phyloP scores from a whole-genome alignment of 2,888 invertebrate species.

The Temnothorax ravouxi region DNA sequence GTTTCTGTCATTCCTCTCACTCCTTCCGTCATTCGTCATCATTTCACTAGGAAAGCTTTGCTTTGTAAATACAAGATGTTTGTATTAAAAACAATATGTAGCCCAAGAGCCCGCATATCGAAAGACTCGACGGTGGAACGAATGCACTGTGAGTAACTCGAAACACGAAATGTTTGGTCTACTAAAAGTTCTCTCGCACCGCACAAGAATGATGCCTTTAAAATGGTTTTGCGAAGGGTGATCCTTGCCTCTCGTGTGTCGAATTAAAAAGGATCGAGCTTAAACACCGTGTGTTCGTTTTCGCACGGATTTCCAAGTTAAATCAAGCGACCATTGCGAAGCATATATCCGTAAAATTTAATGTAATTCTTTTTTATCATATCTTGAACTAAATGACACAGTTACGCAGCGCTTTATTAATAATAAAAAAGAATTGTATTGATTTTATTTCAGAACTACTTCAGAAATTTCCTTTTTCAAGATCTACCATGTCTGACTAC shows the following conservation, averaged over 20 bases:
- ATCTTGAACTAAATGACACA: neutral
- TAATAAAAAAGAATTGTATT: neutral
- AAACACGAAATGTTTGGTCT: constrained; percentile 82
- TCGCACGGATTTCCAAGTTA: constrained; percentile 74
- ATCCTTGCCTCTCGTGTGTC: constrained; percentile 54
- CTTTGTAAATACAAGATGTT: constrained; percentile 70
- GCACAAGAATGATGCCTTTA: constrained; percentile 69
- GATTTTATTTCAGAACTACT: neutral
- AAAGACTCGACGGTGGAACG: constrained; percentile 35
- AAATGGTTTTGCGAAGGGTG: constrained; percentile 71
- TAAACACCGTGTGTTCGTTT: constrained; percentile 75
- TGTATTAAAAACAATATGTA: constrained; percentile 73
- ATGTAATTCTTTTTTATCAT: constrained; percentile 1
- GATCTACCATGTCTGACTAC: neutral
- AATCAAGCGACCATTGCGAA: constrained; percentile 54
- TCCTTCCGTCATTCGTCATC: constrained; percentile 52
- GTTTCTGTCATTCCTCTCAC: constrained; percentile 44
- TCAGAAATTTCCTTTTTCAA: neutral
- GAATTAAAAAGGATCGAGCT: constrained; percentile 73
- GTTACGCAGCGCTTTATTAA: neutral
- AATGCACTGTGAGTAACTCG: constrained; percentile 74
- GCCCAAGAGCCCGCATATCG: constrained; percentile 72
- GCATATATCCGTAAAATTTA: neutral
- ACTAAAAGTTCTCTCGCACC: constrained; percentile 80
- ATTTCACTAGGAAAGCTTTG: constrained; percentile 39